Evolutionary conservation across 2,113 vertebrate genomes (phyloP).

Genomic region (Todiramphus chloris): DNA sequence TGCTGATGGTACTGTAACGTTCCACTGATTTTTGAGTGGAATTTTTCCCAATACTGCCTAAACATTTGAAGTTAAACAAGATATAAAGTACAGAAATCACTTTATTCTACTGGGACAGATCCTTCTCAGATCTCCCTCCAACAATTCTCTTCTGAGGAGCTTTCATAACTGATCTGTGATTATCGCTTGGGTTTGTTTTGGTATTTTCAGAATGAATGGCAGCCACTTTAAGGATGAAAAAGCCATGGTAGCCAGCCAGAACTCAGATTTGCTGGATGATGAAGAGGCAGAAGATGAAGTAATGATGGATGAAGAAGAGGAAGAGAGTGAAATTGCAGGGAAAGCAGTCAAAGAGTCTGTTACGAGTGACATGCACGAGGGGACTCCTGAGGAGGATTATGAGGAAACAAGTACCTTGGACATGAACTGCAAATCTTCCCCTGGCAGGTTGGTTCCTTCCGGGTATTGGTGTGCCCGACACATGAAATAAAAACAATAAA

Average conservation of each 20-base stretch:
- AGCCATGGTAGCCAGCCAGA: slow-evolving; percentile 79
- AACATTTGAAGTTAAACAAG: neutral
- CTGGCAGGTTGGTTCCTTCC: slow-evolving; percentile 80
- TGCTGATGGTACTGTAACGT: neutral
- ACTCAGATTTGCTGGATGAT: slow-evolving; percentile 87
- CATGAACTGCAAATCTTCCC: slow-evolving; percentile 88
- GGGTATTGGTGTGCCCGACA: neutral
- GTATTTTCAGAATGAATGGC: slow-evolving; percentile 84
- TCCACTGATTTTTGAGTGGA: neutral
- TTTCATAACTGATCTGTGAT: neutral
- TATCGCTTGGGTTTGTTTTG: neutral
- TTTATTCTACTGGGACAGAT: neutral
- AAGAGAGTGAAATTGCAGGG: slow-evolving; percentile 75
- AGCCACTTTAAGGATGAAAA: slow-evolving; percentile 91
- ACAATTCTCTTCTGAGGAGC: neutral
- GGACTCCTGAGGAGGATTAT: slow-evolving; percentile 83
- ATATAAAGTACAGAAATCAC: neutral
- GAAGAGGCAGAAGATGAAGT: slow-evolving; percentile 91
- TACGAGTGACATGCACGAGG: slow-evolving; percentile 77
- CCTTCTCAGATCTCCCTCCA: neutral
- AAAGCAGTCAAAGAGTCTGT: slow-evolving; percentile 78
- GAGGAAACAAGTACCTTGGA: slow-evolving; percentile 83
- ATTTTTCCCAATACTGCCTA: neutral
- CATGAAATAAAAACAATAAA: neutral
- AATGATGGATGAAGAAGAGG: slow-evolving; percentile 89